Conservation (phyloP, 2,888 invertebrate species). For the Tachina lurida region DNA sequence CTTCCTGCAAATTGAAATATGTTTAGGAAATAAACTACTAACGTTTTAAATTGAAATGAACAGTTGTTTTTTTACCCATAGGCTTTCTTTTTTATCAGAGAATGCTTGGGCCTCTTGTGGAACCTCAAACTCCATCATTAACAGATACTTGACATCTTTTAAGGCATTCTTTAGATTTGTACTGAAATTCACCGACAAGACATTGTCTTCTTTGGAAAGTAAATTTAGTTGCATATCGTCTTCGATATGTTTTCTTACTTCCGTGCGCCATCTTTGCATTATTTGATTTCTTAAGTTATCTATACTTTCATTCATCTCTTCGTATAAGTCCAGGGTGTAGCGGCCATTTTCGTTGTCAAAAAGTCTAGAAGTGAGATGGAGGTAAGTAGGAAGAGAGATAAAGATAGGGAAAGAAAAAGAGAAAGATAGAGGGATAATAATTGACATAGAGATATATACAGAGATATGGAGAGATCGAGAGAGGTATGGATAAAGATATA, state of each 20-base stretch:
- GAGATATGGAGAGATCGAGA: too few relatives aligned
- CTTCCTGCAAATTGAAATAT: slow-evolving; percentile 81
- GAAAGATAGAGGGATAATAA: too few relatives aligned
- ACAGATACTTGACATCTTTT: slow-evolving; percentile 92
- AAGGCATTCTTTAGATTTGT: slow-evolving; percentile 87
- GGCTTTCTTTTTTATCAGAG: slow-evolving; percentile 87
- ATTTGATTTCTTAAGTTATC: slow-evolving; percentile 85
- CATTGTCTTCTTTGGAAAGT: slow-evolving; percentile 80
- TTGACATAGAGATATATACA: too few relatives aligned
- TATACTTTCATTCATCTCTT: slow-evolving; percentile 88
- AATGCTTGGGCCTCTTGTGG: slow-evolving; percentile 86
- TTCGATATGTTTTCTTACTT: slow-evolving; percentile 87
- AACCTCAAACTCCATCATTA: slow-evolving; percentile 86
- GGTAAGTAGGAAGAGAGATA: too few relatives aligned
- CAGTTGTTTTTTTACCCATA: slow-evolving; percentile 84
- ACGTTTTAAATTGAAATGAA: neutral
- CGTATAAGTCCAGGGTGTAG: slow-evolving; percentile 81
- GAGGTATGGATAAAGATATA: too few relatives aligned
- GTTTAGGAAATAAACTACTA: neutral
- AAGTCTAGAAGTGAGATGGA: slow-evolving; percentile 81
- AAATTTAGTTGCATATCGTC: slow-evolving; percentile 86
- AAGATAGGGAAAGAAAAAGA: too few relatives aligned
- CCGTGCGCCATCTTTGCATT: slow-evolving; percentile 88
- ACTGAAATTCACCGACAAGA: slow-evolving; percentile 88
- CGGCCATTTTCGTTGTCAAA: slow-evolving; percentile 84